Base-by-base conservation (phyloP, 2,888 invertebrate genomes). In the Neoitamus cyanurus region DNA sequence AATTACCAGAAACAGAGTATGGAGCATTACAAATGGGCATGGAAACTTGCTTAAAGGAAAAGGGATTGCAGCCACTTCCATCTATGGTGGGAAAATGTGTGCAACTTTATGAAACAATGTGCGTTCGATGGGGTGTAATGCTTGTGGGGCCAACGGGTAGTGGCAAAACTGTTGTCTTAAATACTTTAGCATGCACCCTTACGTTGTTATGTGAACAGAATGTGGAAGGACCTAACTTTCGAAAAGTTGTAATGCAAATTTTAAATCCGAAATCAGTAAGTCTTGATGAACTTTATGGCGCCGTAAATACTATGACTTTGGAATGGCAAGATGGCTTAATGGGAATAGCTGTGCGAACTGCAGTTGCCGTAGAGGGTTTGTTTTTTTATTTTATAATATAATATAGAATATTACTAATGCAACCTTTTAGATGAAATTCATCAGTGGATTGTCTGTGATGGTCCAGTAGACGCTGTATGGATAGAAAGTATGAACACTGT, bases 401-500 rank as follows among this genome's bases (percentile, higher is more conserved):
- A 11, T 25, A 83, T 9, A 15, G 20, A 69, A 30, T 28, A 25
- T 31, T 72, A 34, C 15, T 30, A 13, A 20, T 58, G 7, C 2
- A 1, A 69, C 15, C 4, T 28, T 37, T 46, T 86, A 84, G 93
- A 92, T 3, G 92, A 94, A 84, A 95, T 97, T 88, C 97, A 97
- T 89, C 97, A 97, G 89, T 98, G 97, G 97, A 93, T 97, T 83
- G 94, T 97, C 68, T 97, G 97, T 90, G 97, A 97, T 89, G 97
- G 97, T 0, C 97, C 96, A 0, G 97, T 98, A 0, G 97, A 97
- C 90, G 97, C 97, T 0, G 95, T 97, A 25, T 98, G 98, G 97
- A 97, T 98, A 86, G 98, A 98, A 91, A 97, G 97, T 89, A 94
- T 98, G 94, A 97, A 97, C 90, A 97, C 97, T 0, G 97, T 97